phyloP scores from a whole-genome alignment of 2,797 vertebrate genomes.

The Echeneis naucrates region DNA sequence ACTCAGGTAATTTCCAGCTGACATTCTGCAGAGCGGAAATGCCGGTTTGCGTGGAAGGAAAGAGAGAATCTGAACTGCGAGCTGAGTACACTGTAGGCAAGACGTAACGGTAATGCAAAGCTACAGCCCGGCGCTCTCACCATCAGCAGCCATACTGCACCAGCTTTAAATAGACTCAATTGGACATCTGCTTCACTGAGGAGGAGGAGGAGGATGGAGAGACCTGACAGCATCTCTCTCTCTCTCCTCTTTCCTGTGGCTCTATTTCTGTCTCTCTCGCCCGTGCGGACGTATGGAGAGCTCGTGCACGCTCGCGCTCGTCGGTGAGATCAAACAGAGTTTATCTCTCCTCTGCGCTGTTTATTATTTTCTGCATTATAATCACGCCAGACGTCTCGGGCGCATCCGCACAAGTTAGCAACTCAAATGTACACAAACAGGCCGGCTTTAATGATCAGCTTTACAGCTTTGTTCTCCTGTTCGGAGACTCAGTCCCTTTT shows the following conservation, averaged over 20 bases:
- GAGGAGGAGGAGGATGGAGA: slow-evolving; percentile 67
- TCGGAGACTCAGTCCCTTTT: not conserved
- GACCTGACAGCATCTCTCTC: slow-evolving; percentile 73
- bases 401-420: slow-evolving; percentile 21
- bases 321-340: slow-evolving; percentile 44
- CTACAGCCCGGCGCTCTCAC: slow-evolving; percentile 60
- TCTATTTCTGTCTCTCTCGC: slow-evolving; percentile 69
- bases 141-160: slow-evolving; percentile 60
- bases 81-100: slow-evolving; percentile 25
- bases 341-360: slow-evolving; percentile 28
- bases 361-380: slow-evolving; percentile 52
- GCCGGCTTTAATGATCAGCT: slow-evolving; percentile 25
- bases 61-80: not conserved
- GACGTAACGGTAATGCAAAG: slow-evolving; percentile 59
- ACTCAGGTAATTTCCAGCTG: slow-evolving; percentile 7
- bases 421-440: slow-evolving; percentile 3
- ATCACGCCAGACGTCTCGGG: slow-evolving; percentile 45
- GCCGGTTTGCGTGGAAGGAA: not conserved
- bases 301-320: slow-evolving; percentile 6
- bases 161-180: slow-evolving; percentile 78
- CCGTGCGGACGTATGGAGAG: slow-evolving; percentile 17
- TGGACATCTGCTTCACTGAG: slow-evolving; percentile 80
- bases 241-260: slow-evolving; percentile 66
- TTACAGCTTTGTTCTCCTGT: too few relatives aligned
- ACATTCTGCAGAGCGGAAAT: not conserved